Percentiles rank a stretch among this genome's conserved stretches.
These are phyloP conservation scores for Manis crassicaudata DNA, from an alignment of 2,797 vertebrate species.

Conservation along the genomic window DNA sequence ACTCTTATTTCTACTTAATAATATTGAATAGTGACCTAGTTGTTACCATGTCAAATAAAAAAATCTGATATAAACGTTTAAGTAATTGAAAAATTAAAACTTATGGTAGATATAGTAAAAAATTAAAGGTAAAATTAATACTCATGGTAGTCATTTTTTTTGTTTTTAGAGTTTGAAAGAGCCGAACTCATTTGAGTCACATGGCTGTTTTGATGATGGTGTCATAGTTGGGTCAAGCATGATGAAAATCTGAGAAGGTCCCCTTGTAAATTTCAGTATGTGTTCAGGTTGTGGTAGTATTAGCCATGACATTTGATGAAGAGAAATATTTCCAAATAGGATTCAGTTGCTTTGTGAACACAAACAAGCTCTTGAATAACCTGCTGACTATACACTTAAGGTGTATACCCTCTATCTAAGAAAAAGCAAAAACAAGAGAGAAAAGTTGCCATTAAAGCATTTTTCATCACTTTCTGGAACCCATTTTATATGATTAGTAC, in stretches of 20 bases:
- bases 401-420: not conserved
- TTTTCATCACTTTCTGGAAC: slow-evolving; percentile 25
- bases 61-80: slow-evolving; percentile 44
- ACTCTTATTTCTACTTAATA: slow-evolving; percentile 43
- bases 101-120: not conserved
- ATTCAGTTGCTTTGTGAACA: slow-evolving; percentile 51
- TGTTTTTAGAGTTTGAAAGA: slow-evolving; percentile 12
- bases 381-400: slow-evolving; percentile 20
- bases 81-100: slow-evolving; percentile 53
- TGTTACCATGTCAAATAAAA: slow-evolving; percentile 43
- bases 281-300: slow-evolving; percentile 17
- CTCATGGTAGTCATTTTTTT: not conserved
- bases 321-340: slow-evolving; percentile 57
- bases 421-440: not conserved
- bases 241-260: slow-evolving; percentile 36
- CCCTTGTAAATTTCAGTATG: slow-evolving; percentile 15
- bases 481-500: slow-evolving; percentile 8
- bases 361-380: slow-evolving; percentile 47
- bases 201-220: not conserved
- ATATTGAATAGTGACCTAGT: slow-evolving; percentile 11
- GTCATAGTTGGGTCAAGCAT: not conserved
- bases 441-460: not conserved
- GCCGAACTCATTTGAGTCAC: not conserved
- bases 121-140: slow-evolving; percentile 24
- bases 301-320: slow-evolving; percentile 51